Conservation (phyloP, 2,113 vertebrate genomes). For the Mastomys natalensis region DNA sequence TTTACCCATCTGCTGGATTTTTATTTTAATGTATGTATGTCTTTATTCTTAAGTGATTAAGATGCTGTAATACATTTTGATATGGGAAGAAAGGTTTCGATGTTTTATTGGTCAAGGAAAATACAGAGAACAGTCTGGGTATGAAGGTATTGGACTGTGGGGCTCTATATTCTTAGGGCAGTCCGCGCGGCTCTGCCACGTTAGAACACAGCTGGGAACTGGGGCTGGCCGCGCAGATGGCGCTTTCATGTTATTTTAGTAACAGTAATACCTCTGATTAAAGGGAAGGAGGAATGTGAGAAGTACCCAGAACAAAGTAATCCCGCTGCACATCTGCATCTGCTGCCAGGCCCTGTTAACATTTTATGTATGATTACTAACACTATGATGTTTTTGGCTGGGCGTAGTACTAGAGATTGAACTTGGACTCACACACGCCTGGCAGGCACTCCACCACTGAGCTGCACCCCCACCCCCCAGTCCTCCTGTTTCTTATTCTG, state of each 20-base stretch:
- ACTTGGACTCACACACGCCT: neutral
- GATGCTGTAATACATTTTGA: neutral
- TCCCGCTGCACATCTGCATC: neutral
- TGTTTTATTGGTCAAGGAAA: neutral
- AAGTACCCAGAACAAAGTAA: neutral
- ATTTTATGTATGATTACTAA: neutral
- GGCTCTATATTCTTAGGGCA: neutral
- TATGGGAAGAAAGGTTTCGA: neutral
- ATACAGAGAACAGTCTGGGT: neutral
- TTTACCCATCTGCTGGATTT: neutral
- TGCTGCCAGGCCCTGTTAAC: neutral
- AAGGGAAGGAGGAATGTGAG: neutral
- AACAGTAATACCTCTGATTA: neutral
- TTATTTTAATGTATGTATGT: neutral
- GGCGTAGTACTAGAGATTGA: neutral
- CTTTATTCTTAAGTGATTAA: neutral
- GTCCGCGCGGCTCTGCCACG: neutral
- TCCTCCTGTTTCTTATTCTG: neutral
- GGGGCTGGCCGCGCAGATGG: neutral
- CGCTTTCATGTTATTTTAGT: slow-evolving; percentile 44
- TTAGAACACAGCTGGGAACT: neutral
- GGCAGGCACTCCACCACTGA: neutral
- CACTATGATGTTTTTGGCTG: neutral
- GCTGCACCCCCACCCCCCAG: neutral
- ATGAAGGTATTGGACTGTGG: neutral